These are phyloP conservation scores for Cherax destructor DNA, from an alignment of 1,140 invertebrate genomes.

Conservation along the genomic window DNA sequence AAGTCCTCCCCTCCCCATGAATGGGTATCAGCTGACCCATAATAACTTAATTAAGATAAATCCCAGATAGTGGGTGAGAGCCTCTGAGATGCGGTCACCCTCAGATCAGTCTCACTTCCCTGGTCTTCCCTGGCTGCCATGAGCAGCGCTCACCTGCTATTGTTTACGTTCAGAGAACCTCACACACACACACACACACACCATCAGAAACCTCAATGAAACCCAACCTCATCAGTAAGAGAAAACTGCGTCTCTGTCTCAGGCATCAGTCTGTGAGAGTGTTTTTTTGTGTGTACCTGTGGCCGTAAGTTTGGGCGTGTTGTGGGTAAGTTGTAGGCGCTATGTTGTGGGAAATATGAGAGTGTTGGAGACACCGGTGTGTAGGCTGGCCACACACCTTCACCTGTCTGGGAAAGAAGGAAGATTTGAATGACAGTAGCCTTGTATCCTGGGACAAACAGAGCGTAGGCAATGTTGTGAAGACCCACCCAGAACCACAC, in stretches of 20 bases:
- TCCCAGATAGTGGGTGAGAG: background rate
- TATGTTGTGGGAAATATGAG: background rate
- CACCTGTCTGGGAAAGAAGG: background rate
- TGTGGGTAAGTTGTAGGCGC: background rate
- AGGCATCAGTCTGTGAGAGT: background rate
- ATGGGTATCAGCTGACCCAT: constrained; percentile 2
- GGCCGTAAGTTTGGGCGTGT: background rate
- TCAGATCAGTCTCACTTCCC: background rate
- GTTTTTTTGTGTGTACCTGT: background rate
- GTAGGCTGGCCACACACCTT: background rate
- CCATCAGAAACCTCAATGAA: too few relatives aligned
- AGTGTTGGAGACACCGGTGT: background rate
- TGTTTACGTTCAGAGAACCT: background rate
- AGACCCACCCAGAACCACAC: too few relatives aligned
- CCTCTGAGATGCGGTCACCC: background rate
- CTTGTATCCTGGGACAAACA: background rate
- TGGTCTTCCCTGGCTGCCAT: too few relatives aligned
- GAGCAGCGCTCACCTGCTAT: background rate
- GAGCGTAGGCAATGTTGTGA: background rate
- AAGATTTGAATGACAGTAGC: background rate
- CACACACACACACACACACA: too few relatives aligned
- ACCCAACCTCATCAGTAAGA: background rate
- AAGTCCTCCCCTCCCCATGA: too few relatives aligned
- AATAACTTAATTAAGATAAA: background rate
- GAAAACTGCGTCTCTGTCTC: background rate